These are phyloP conservation scores for Metallyticus violacea DNA, from an alignment of 2,888 invertebrate species.

Conservation along the genomic window DNA sequence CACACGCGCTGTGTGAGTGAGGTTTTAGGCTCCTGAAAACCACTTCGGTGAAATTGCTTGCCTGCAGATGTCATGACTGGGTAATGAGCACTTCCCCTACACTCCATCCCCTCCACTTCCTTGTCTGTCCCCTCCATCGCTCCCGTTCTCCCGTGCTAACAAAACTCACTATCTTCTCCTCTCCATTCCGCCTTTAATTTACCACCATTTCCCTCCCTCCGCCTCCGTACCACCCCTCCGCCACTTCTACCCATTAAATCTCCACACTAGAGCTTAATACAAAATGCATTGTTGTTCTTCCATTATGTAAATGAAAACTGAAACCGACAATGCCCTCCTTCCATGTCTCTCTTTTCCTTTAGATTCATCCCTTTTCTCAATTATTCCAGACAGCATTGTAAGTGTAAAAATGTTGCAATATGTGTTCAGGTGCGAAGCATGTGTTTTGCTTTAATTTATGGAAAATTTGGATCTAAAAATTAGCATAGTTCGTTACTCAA, in stretches of 20 bases:
- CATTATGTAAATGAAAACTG: slow-evolving; percentile 52
- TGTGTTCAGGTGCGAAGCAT: background rate
- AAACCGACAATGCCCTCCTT: slow-evolving; percentile 29
- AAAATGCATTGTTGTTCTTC: slow-evolving; percentile 53
- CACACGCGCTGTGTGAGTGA: background rate
- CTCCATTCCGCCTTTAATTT: slow-evolving; percentile 33
- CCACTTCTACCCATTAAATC: slow-evolving; percentile 49
- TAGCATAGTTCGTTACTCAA: too few species aligned
- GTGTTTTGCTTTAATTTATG: too few species aligned
- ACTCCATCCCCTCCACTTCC: slow-evolving; percentile 36
- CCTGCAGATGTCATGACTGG: slow-evolving; percentile 48
- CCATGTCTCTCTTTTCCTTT: background rate
- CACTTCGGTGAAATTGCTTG: slow-evolving; percentile 49
- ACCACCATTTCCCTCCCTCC: slow-evolving; percentile 26
- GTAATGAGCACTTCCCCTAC: slow-evolving; percentile 41
- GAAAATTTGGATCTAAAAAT: too few species aligned
- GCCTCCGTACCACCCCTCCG: too few species aligned
- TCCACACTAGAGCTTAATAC: slow-evolving; percentile 48
- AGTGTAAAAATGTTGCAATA: background rate
- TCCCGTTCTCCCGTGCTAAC: too few species aligned
- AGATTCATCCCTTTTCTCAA: slow-evolving; percentile 20
- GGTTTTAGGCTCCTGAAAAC: slow-evolving; percentile 39
- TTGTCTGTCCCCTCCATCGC: slow-evolving; percentile 2
- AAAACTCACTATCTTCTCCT: slow-evolving; percentile 37
- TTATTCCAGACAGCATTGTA: background rate